Conservation (phyloP, 2,888 invertebrate genomes). For the Aphodius sticticus region DNA sequence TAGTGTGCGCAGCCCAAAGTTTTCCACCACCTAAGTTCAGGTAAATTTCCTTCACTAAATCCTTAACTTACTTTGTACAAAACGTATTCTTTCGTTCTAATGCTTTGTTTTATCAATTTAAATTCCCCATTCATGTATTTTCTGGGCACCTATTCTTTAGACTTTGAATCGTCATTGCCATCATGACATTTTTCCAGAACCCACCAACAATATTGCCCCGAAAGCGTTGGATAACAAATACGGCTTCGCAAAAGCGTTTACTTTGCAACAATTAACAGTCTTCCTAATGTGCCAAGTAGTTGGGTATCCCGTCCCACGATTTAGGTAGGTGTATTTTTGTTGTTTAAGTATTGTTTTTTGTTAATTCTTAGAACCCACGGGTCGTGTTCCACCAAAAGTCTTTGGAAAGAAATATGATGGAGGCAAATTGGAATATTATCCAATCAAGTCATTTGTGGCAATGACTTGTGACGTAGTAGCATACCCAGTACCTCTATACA, state of each 20-base stretch:
- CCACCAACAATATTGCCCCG: conserved; percentile 71
- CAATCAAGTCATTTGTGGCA: conserved; percentile 63
- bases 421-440: conserved; percentile 67
- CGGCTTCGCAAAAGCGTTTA: conserved; percentile 55
- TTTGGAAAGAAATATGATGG: conserved; percentile 64
- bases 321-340: conserved; percentile 67
- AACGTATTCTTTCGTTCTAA: background rate
- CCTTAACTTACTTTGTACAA: background rate
- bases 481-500: conserved; percentile 74
- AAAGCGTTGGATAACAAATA: conserved; percentile 60
- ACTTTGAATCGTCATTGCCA: background rate
- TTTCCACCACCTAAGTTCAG: conserved; percentile 72
- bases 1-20: conserved; percentile 63
- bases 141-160: conserved; percentile 13
- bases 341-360: conserved; percentile 38
- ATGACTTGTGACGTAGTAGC: conserved; percentile 75
- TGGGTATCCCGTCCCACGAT: conserved; percentile 74
- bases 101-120: too few relatives aligned
- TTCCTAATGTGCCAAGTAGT: conserved; percentile 75
- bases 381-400: conserved; percentile 69
- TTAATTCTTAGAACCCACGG: conserved; percentile 65
- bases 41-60: conserved; percentile 57
- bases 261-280: conserved; percentile 56
- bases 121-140: background rate
- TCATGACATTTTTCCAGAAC: conserved; percentile 65